Conservation (phyloP, 2,888 invertebrate species). For the Alentia gelatinosa region DNA sequence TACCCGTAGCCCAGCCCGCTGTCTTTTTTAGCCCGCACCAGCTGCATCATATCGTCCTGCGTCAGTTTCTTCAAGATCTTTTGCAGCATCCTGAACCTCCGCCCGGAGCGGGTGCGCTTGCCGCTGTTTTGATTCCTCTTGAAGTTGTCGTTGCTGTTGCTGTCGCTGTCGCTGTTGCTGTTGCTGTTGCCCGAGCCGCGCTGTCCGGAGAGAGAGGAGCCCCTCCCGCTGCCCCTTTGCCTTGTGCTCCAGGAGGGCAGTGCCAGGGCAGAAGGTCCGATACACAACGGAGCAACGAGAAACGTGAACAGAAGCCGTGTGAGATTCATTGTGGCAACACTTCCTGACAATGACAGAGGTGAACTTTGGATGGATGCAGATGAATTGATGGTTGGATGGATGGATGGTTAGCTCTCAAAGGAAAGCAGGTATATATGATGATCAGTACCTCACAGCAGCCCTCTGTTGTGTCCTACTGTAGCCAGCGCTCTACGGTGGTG, state of each 20-base stretch:
- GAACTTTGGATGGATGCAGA: too few relatives aligned
- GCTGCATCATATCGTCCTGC: constrained; percentile 16
- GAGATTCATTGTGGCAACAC: not conserved
- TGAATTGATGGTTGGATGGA: too few relatives aligned
- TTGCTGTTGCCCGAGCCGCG: not conserved
- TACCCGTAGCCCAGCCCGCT: not conserved
- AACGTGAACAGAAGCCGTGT: not conserved
- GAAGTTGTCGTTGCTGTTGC: not conserved
- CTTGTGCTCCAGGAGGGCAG: not conserved
- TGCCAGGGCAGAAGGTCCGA: not conserved
- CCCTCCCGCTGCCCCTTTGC: not conserved
- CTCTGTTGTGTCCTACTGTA: too few relatives aligned
- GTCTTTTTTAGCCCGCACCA: constrained; percentile 18
- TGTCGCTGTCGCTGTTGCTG: not conserved
- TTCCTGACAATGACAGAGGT: too few relatives aligned
- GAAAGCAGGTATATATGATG: too few relatives aligned
- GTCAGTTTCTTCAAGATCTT: constrained; percentile 37
- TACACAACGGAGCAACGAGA: not conserved
- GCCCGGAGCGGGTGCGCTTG: not conserved
- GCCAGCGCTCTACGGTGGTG: too few relatives aligned
- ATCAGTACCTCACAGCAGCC: too few relatives aligned
- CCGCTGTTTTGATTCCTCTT: not conserved
- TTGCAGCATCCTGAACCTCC: constrained; percentile 38
- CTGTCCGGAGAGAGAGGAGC: not conserved
- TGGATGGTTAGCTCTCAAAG: too few relatives aligned